Base-by-base conservation (phyloP, 2,888 invertebrate species). In the Noctua fimbriata region DNA sequence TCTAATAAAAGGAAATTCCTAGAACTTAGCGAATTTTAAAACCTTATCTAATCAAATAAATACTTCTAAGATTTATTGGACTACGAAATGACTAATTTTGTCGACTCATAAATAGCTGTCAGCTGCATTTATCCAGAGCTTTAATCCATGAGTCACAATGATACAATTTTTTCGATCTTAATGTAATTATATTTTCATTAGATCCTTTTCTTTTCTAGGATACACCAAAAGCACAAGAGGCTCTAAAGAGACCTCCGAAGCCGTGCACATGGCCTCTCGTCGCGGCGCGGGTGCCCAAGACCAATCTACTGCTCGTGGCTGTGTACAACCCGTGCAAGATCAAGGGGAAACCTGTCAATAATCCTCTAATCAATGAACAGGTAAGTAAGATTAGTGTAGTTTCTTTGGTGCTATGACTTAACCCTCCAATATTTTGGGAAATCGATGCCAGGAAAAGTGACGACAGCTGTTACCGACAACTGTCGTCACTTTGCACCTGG, bases 271-370 rank as follows among this genome's bases (percentile, higher is more conserved):
- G 96, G 96, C 96, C 96, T 6, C 88, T 96, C 18, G 93, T 93
- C 4, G 96, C 94, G 5, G 93, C 95, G 7, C 88, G 89, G 1
- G 93, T 97, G 7, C 96, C 96, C 1, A 88, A 88, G 47, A 96
- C 97, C 52, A 97, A 96, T 85, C 91, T 97, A 49, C 79, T 96
- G 2, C 92, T 97, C 18, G 89, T 96, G 5, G 96, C 97, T n/a
- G 88, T 96, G 0, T 94, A 94, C 92, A 93, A 91, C 78, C 89
- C 87, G 10, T 94, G 94, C 84, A 87, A 90, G 24, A 83, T 90
- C 69, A 86, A 78, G 4, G 93, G 92, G 82, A 60, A 87, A 81
- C 84, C 92, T 69, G 70, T 93, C 87, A 91, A 94, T 84, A 80
- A 95, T 83, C 96, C 96, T 1, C 88, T 95, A 3, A 77, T 90